Percentiles rank a stretch among this genome's conserved stretches.
Evolutionary conservation across 2,113 vertebrate species (phyloP).

Genomic region (Cyphomyrus plagiostoma): DNA sequence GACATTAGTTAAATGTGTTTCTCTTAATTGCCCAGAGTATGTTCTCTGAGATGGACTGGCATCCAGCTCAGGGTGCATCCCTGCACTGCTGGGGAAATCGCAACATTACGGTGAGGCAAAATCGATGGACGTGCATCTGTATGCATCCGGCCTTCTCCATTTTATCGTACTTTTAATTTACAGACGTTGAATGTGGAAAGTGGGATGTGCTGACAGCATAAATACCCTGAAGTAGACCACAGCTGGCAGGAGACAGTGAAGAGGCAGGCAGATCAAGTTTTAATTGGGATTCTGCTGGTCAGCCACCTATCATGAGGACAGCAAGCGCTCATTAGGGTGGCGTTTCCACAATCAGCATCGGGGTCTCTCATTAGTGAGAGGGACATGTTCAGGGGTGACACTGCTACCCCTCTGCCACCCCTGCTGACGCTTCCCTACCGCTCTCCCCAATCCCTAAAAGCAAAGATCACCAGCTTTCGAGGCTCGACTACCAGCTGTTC

Average conservation of each 20-base stretch:
- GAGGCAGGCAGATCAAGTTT: background rate
- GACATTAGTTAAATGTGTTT: background rate
- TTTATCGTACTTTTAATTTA: background rate
- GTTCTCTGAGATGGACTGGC: background rate
- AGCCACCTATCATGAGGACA: background rate
- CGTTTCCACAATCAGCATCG: background rate
- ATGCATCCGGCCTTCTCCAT: background rate
- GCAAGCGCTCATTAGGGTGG: background rate
- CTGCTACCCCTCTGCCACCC: background rate
- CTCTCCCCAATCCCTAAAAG: background rate
- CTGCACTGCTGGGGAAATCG: background rate
- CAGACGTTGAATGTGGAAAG: background rate
- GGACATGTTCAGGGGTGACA: background rate
- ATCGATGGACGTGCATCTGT: background rate
- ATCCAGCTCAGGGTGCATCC: background rate
- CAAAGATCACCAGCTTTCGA: background rate
- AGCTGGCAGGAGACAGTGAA: background rate
- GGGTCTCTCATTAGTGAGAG: background rate
- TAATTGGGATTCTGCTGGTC: slow-evolving; percentile 9
- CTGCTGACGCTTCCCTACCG: background rate
- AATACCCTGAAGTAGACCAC: background rate
- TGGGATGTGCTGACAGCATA: background rate
- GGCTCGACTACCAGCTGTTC: background rate
- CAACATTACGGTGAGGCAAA: background rate
- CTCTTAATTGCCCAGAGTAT: background rate